These are phyloP conservation scores for Danio albolineatus DNA, from an alignment of 2,797 vertebrate genomes.

Conservation along the genomic window DNA sequence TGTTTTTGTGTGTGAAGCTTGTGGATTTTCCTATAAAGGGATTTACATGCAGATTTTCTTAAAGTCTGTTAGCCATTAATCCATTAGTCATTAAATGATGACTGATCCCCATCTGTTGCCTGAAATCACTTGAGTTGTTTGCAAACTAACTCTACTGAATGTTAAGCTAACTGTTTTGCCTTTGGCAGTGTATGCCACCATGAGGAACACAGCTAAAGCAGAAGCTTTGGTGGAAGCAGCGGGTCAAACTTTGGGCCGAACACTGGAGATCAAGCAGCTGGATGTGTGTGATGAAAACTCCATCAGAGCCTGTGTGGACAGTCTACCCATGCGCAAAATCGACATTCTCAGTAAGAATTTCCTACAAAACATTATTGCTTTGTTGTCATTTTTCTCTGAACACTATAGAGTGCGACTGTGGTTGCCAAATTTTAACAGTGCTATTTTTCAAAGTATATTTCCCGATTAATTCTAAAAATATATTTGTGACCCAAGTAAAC, in stretches of 20 bases:
- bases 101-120: background rate
- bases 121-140: background rate
- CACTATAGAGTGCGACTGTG: too few species aligned
- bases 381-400: background rate
- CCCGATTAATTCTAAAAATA: too few species aligned
- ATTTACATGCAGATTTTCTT: background rate
- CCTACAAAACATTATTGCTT: background rate
- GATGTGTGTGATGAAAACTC: conserved; percentile 87
- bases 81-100: background rate
- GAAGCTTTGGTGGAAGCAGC: conserved; percentile 77
- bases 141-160: background rate
- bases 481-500: too few species aligned
- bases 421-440: too few species aligned
- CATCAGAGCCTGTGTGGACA: conserved; percentile 83
- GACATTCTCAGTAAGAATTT: conserved; percentile 83
- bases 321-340: conserved; percentile 82
- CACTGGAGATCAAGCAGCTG: conserved; percentile 84
- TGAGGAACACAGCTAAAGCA: conserved; percentile 82
- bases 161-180: background rate
- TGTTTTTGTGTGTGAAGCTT: background rate
- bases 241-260: conserved; percentile 79
- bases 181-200: conserved; percentile 84
- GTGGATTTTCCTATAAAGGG: background rate
- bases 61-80: background rate
- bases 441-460: too few species aligned